A percentile compares a stretch with the other conserved stretches of the same genome.
Conservation (phyloP, 1,140 invertebrate genomes). For the Drosophila kurseongensis region DNA sequence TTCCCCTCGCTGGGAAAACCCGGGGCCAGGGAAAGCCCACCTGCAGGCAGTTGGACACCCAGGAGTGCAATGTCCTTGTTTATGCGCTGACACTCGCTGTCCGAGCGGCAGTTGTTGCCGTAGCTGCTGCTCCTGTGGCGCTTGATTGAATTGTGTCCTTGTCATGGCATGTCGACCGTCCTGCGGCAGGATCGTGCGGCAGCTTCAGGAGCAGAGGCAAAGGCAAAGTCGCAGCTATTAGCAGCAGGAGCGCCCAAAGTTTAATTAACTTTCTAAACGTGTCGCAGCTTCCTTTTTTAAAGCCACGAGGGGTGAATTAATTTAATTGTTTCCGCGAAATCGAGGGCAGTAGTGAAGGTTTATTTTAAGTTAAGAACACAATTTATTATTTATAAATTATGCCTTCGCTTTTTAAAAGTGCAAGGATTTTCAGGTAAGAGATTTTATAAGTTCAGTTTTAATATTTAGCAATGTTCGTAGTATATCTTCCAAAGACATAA, state of each 20-base stretch:
- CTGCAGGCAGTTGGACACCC: conserved; percentile 42
- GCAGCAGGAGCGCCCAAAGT: conserved; percentile 34
- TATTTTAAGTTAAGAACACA: not conserved
- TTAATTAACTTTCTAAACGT: conserved; percentile 77
- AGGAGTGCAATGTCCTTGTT: conserved; percentile 81
- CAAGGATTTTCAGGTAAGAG: too few species aligned
- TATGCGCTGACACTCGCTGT: conserved; percentile 66
- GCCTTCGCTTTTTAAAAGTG: too few species aligned
- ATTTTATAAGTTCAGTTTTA: too few species aligned
- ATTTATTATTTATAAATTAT: not conserved
- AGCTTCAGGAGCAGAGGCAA: not conserved
- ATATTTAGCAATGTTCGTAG: too few species aligned
- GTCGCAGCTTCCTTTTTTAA: conserved; percentile 14
- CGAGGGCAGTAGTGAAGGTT: not conserved
- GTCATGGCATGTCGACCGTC: conserved; percentile 57
- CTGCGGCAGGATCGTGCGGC: not conserved
- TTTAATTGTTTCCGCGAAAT: conserved; percentile 4
- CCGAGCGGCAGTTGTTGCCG: not conserved
- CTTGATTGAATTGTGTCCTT: conserved; percentile 82
- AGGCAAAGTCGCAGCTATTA: not conserved
- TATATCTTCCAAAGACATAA: too few species aligned
- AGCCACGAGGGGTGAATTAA: conserved; percentile 15
- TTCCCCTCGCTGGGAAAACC: conserved; percentile 6
- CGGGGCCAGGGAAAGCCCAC: not conserved
- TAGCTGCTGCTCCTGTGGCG: conserved; percentile 37